A percentile compares a stretch with the other conserved stretches of the same genome.
Conservation (phyloP, 2,888 invertebrate genomes). For the Orthosia cruda region DNA sequence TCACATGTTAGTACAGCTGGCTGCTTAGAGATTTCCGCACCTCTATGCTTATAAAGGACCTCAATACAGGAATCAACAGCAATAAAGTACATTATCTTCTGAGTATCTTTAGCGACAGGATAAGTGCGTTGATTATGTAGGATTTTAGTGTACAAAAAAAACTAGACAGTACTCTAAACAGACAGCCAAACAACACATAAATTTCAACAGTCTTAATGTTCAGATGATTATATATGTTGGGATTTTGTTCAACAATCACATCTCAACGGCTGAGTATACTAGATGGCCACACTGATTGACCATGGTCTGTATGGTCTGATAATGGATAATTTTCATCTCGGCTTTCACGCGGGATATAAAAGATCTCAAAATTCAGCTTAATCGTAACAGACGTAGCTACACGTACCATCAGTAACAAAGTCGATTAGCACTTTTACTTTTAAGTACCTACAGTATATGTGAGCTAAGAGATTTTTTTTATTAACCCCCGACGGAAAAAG, state of each 20-base stretch:
- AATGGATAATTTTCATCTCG: too few relatives aligned
- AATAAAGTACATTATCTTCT: neutral
- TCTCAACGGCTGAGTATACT: neutral
- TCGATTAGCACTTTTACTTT: too few relatives aligned
- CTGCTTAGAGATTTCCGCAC: neutral
- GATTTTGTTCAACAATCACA: neutral
- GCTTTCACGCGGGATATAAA: neutral
- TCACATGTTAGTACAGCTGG: neutral
- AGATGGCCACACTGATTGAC: neutral
- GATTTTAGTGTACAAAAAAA: too few relatives aligned
- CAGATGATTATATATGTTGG: neutral
- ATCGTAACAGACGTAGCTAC: too few relatives aligned
- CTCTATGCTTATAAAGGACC: neutral
- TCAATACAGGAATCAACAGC: neutral
- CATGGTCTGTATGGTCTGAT: too few relatives aligned
- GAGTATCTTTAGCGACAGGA: neutral
- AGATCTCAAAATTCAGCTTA: too few relatives aligned
- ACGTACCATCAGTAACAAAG: too few relatives aligned
- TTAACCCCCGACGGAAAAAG: too few relatives aligned
- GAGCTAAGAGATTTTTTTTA: too few relatives aligned
- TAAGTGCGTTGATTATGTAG: too few relatives aligned
- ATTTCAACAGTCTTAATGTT: neutral
- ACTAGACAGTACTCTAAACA: too few relatives aligned
- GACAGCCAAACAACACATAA: neutral
- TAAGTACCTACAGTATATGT: too few relatives aligned